Conservation (phyloP, 2,888 invertebrate genomes). For the Parnassius glacialis region DNA sequence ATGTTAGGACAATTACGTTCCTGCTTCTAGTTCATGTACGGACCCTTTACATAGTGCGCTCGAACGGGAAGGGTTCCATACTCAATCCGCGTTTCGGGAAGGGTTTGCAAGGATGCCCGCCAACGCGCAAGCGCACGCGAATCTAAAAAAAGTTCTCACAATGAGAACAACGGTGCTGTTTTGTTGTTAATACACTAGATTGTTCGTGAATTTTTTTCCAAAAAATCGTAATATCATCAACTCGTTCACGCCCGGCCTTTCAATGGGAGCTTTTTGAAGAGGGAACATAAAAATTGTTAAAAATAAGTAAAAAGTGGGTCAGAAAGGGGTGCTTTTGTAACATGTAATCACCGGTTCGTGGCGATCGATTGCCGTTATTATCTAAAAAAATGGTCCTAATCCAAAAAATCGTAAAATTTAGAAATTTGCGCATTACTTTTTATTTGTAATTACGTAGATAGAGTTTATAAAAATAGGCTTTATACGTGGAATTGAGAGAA, state of each 20-base stretch:
- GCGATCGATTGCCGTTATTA: slow-evolving; percentile 79
- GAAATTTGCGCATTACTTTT: slow-evolving; percentile 63
- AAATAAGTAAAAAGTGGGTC: slow-evolving; percentile 80
- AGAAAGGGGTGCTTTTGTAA: slow-evolving; percentile 80
- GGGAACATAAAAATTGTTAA: slow-evolving; percentile 74
- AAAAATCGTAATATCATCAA: slow-evolving; percentile 81
- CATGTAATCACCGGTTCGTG: slow-evolving; percentile 77
- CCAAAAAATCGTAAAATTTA: slow-evolving; percentile 35
- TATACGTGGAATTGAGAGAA: slow-evolving; percentile 31
- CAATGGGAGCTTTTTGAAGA: slow-evolving; percentile 73
- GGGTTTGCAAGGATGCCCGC: slow-evolving; percentile 76
- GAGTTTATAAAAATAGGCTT: slow-evolving; percentile 47
- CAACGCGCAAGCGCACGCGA: slow-evolving; percentile 81
- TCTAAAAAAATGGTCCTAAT: slow-evolving; percentile 58
- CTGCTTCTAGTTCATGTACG: slow-evolving; percentile 41
- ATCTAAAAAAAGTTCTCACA: slow-evolving; percentile 72
- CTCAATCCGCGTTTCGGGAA: slow-evolving; percentile 70
- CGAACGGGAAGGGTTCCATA: slow-evolving; percentile 68
- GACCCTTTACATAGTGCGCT: slow-evolving; percentile 59
- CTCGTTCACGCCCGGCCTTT: slow-evolving; percentile 81
- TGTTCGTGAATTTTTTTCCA: slow-evolving; percentile 77
- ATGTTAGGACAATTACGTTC: slow-evolving; percentile 45
- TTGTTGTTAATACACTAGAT: slow-evolving; percentile 79
- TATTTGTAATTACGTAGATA: slow-evolving; percentile 54
- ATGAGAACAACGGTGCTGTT: slow-evolving; percentile 74